Base-by-base conservation (phyloP, 1,140 invertebrate species). In the Drosophila kohkoa region DNA sequence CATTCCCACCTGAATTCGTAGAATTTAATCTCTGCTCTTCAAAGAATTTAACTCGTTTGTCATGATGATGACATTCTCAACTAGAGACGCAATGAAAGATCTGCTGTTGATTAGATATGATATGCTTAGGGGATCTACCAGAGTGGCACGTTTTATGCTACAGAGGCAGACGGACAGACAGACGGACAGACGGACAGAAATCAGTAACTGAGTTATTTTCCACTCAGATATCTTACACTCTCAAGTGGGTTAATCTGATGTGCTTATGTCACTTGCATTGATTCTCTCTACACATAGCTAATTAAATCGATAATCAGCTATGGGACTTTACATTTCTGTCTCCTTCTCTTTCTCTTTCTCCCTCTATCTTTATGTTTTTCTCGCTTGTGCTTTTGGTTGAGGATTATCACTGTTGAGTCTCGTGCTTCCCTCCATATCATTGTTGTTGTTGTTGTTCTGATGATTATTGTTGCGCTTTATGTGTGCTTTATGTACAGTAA, bases 331-430 rank as follows among this genome's bases (percentile, higher is more conserved):
- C 58, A 58, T 70, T 62, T 62, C 3, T 25, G 20, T 25, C 20
- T 25, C 20, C 3, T 25, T 25, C 20, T 25, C 20, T 28, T 0
- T 16, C 20, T 15, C 57, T 28, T 0, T 16, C 20, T 15, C 57
- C 7, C n/a, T 32, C 15, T 52, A 1, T n/a, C 13, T 58, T 16
- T 13, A 38, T 49, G 20, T 52, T 8, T 41, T 28, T 58, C 3
- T 51, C 11, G 11, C 8, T 41, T 7, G 7, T 30, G 51, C 20
- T 69, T 41, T 13, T 35, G 51, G 16, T 54, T 6, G 20, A 49
- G 58, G 75, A 82, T 82, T 81, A 82, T 79, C 82, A 73, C 60
- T 70, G 48, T 46, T 32, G 57, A 77, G 82, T 86, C 82, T 87
- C 79, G 82, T 82, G 82, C 52, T 80, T 32, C 20, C 15, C 69